Evolutionary conservation across 2,888 invertebrate genomes (phyloP), one percentile per base, ranked within the genome.

Genomic region (Blomia tropicalis): DNA sequence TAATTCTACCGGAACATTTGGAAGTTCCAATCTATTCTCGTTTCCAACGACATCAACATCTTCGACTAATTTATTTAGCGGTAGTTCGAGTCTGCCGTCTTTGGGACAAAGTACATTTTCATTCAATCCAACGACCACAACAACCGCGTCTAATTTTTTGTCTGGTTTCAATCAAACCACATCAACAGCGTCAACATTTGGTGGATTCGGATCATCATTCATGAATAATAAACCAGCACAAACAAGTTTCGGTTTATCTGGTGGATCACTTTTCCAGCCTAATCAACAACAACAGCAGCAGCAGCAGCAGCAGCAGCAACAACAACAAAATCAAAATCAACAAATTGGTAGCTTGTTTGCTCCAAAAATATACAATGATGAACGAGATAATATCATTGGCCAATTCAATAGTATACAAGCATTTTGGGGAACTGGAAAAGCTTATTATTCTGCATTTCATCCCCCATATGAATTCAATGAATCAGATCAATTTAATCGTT

Each of bases 341-440:
- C 62, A 27, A 58, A 43, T 29, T 1, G 43, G 14, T 4, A 43
- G 43, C 29, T 23, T 59, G 22, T 65, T 65, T 56, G 43, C 58
- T 17, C 78, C 78, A 0, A 71, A 73, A 62, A 70, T 95, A 58
- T 96, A 87, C 73, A 90, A 90, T 19, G 96, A 98, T 73, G 96
- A 98, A 72, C 78, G 95, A 36, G 96, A 98, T 64, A 63, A 67
- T n/a, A 85, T 91, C 30, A 79, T 98, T 31, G 89, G 90, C 2
- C 86, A 87, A 72, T 92, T 92, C 85, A 98, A 98, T 74, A 83
- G 91, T 70, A 77, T 96, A 58, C 93, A 95, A 75, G 87, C 87
- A 0, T 81, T 84, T 66, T 86, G 87, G 85, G 89, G 88, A 22
- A 82, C 81, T 17, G 92, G 91, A 72, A 78, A 79, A 72, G 81